These are phyloP conservation scores for Latrodectus elegans DNA, from an alignment of 2,888 invertebrate species.

Conservation along the genomic window DNA sequence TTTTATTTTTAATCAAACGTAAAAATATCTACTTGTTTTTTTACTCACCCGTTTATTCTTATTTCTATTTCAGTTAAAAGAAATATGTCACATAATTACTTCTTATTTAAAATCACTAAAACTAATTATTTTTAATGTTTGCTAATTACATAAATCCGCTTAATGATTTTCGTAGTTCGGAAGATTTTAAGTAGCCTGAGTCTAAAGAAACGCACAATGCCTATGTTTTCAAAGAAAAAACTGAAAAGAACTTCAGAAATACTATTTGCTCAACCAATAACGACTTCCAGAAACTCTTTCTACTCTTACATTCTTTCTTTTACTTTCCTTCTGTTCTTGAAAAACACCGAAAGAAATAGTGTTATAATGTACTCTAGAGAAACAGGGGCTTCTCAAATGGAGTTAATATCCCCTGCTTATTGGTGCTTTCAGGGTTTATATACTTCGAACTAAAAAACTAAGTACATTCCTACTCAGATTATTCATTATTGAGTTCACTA, in stretches of 20 bases:
- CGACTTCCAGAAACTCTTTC: slow-evolving; percentile 2
- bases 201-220: neutral
- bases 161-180: neutral
- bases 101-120: neutral
- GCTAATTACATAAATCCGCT: neutral
- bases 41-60: too few species aligned
- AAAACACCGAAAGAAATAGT: neutral
- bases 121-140: neutral
- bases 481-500: too few species aligned
- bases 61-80: neutral
- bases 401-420: too few species aligned
- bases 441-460: too few species aligned
- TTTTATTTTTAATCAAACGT: too few species aligned
- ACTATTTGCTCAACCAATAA: slow-evolving; percentile 3
- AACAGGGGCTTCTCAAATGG: too few species aligned
- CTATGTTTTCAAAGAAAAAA: neutral
- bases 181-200: neutral
- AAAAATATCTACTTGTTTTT: too few species aligned
- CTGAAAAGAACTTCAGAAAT: neutral
- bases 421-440: too few species aligned
- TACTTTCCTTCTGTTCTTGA: neutral
- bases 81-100: neutral
- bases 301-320: neutral
- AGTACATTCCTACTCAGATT: too few species aligned
- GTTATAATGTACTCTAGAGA: too few species aligned